Base-by-base conservation (phyloP, 2,888 invertebrate species). In the Drosophila histrio region DNA sequence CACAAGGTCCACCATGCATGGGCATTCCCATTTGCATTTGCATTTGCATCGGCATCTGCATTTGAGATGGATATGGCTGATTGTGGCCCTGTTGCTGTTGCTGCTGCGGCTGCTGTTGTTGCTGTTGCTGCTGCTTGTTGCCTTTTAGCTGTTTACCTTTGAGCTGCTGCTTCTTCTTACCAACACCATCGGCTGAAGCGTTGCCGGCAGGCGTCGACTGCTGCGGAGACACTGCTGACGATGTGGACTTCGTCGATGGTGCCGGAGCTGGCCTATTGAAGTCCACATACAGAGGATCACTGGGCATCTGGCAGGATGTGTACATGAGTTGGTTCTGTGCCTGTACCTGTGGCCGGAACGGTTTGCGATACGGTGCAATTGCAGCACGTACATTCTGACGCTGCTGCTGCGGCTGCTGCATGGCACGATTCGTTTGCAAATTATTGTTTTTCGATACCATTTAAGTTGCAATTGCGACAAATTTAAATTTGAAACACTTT, bases 251-350 rank as follows among this genome's bases (percentile, higher is more conserved):
- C 2, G 19, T 21, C 19, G 19, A 6, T 38, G n/a, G 38, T 22
- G 34, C 19, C n/a, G 90, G 88, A 2, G 87, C 72, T 28, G 91
- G 44, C 21, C 89, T 90, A 60, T 91, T 91, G 30, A 91, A 91
- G 67, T 92, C 92, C 67, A 91, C 89, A 61, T 91, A 92, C 0
- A 92, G 91, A 2, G 91, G 90, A 81, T 92, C 92, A 62, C 91
- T 91, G 24, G 91, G 91, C 75, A 92, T 91, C 69, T 92, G 92
- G 64, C 88, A 89, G 56, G 90, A 89, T 62, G 89, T 87, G 73
- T 90, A 91, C 89, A 91, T 91, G 30, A 90, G 82, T 54, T 86
- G 87, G 21, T 83, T 86, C 47, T 70, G 75, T 28, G 38, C 5
- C 39, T 63, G 64, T 9, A 19, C 19, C 41, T 58, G 75, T 2